Base-by-base conservation (phyloP, 2,888 invertebrate genomes). In the Platerodrilus igneus region DNA sequence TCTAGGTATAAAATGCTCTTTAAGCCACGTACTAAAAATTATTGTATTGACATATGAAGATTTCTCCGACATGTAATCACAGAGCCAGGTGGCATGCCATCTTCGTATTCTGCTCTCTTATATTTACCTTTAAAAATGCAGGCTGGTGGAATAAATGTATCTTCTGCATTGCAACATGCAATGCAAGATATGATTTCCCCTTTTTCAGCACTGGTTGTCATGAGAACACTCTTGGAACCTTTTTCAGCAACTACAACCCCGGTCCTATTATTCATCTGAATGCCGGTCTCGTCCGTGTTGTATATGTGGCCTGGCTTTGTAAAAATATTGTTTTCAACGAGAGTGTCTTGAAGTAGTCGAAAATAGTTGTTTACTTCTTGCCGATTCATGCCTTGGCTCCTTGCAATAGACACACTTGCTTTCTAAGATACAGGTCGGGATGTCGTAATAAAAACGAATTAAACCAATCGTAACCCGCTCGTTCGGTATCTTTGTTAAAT, bases 221-320 rank as follows among this genome's bases (percentile, higher is more conserved):
- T 27, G 20, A 36, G 26, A 28, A 55, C 52, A 30, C 44, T 45
- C 46, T 51, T 53, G 5, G 47, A 37, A 20, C 53, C 51, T 34
- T 51, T 52, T 33, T 31, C 30, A 9, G 50, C 50, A 25, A 66
- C 16, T 18, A 68, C 59, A 45, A 59, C 55, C 3, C 55, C 55
- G 16, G 62, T 52, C 37, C 56, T 59, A 45, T 64, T 63, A 9
- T 66, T 66, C 3, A 63, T 49, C 37, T 64, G 63, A 3, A 64
- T 39, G 3, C 63, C 26, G 8, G 14, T 34, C 13, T 34, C 35
- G 35, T 36, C 36, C 15, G 28, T 28, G 14, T 68, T 68, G 36
- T 49, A 68, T 15, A 67, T 58, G 35, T 51, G 27, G 21, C 47
- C 51, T 10, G 54, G 59, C 40, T 57, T 55, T 36, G 51, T 47